phyloP scores from a whole-genome alignment of 2,113 vertebrate genomes.

The Pomatorhinus ruficollis region DNA sequence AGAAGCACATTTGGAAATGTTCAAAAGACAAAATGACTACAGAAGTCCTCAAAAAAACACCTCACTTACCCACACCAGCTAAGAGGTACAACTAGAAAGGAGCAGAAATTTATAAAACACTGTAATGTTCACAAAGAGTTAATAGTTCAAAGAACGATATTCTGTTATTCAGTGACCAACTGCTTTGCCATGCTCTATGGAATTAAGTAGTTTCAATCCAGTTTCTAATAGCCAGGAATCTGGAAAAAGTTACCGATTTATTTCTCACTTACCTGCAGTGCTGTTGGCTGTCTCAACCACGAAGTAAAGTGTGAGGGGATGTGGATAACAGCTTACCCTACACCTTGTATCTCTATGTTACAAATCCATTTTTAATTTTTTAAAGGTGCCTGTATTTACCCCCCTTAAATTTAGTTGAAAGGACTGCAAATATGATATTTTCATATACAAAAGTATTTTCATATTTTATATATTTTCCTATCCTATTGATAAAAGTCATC shows the following conservation, averaged over 20 bases:
- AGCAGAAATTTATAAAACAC: not conserved
- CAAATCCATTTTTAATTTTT: not conserved
- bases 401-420: not conserved
- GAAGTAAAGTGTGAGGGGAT: not conserved
- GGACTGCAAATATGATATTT: not conserved
- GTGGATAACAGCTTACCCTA: not conserved
- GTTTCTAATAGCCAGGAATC: not conserved
- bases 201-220: not conserved
- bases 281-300: not conserved
- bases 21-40: not conserved
- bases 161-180: constrained; percentile 1
- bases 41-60: not conserved
- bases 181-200: not conserved
- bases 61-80: not conserved
- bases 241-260: not conserved
- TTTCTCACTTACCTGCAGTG: not conserved
- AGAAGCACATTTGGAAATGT: not conserved
- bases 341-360: not conserved
- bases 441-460: not conserved
- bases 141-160: constrained; percentile 6
- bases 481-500: not conserved
- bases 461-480: not conserved
- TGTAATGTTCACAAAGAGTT: not conserved
- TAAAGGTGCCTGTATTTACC: not conserved
- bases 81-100: not conserved